Base-by-base conservation (phyloP, 2,797 vertebrate genomes). In the Thamnophis elegans region DNA sequence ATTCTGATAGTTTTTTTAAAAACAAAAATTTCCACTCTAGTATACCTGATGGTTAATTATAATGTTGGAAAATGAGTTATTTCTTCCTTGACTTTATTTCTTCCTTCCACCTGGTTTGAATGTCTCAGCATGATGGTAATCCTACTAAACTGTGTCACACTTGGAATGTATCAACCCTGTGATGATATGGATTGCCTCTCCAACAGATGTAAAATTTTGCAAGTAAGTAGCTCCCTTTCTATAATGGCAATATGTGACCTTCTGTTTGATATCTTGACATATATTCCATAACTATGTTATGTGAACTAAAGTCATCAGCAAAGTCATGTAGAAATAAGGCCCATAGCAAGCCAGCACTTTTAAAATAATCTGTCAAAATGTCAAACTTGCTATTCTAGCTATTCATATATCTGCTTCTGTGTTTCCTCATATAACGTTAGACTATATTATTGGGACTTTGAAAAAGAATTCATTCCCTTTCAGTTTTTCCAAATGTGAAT, bases 131-230 rank as follows among this genome's bases (percentile, higher is more conserved):
- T 99, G 98, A 98, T 99, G 98, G 98, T 99, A 96, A 99, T 99
- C 97, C 97, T 99, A 95, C 98, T 99, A 91, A 99, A 99, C 98
- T 99, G 99, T 25, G 99, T 99, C 95, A 99, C 99, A 1, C 97
- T 99, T 96, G 99, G 99, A 96, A 99, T 99, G 99, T 99, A 99
- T 98, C 99, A 99, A 95, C 99, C 99, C 0, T 99, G 99, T 56
- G 99, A 99, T 93, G 99, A 99, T 98, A 99, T 99, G 97, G 98
- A 99, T 97, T 99, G 99, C 96, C 98, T 99, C 94, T 98, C 98
- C 0, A 98, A 99, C 96, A 98, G 99, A 96, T 99, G 99, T 98
- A 98, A 99, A 97, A 98, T 99, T 94, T 98, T 99, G 94, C 99
- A 99, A 99, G 99, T 99, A 97, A 97, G 97, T 54, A 9, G 42